Conservation (phyloP, 1,140 invertebrate genomes). For the Lepidostoma basale region DNA sequence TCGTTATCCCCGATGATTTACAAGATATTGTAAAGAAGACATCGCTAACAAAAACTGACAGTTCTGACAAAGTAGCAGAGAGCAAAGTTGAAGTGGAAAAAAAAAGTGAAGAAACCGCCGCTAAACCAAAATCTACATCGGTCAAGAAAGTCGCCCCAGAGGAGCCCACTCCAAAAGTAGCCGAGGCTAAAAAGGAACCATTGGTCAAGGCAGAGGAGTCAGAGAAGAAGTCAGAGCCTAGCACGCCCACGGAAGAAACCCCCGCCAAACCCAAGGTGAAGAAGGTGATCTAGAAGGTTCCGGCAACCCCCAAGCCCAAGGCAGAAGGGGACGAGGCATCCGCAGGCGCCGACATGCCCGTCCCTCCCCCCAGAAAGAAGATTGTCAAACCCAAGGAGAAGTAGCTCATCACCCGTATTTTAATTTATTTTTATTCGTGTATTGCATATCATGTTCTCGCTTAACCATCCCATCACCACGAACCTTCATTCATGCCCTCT, state of each 20-base stretch:
- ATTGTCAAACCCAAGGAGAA: slow-evolving; percentile 59
- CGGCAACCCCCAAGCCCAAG: slow-evolving; percentile 22
- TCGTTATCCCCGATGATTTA: not conserved
- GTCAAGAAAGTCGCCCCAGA: not conserved
- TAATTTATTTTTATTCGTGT: not conserved
- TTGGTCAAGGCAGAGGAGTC: not conserved
- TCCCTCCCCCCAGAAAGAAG: slow-evolving; percentile 60
- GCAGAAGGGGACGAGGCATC: slow-evolving; percentile 43
- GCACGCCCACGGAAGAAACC: slow-evolving; percentile 8
- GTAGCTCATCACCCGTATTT: slow-evolving; percentile 40
- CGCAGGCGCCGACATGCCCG: slow-evolving; percentile 51
- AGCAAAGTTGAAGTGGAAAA: not conserved
- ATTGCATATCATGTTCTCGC: slow-evolving; percentile 7
- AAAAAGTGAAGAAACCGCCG: not conserved
- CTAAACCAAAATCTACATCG: not conserved
- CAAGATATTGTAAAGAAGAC: slow-evolving; percentile 6
- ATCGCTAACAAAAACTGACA: not conserved
- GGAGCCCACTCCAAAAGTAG: not conserved
- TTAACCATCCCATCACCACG: slow-evolving; percentile 25
- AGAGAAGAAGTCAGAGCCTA: slow-evolving; percentile 14
- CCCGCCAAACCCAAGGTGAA: slow-evolving; percentile 51
- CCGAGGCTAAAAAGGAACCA: not conserved
- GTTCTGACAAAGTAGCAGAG: not conserved
- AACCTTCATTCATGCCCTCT: slow-evolving; percentile 50
- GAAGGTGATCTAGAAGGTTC: slow-evolving; percentile 55